These are phyloP conservation scores for Macaria notata DNA, from an alignment of 2,888 invertebrate species.

Conservation along the genomic window DNA sequence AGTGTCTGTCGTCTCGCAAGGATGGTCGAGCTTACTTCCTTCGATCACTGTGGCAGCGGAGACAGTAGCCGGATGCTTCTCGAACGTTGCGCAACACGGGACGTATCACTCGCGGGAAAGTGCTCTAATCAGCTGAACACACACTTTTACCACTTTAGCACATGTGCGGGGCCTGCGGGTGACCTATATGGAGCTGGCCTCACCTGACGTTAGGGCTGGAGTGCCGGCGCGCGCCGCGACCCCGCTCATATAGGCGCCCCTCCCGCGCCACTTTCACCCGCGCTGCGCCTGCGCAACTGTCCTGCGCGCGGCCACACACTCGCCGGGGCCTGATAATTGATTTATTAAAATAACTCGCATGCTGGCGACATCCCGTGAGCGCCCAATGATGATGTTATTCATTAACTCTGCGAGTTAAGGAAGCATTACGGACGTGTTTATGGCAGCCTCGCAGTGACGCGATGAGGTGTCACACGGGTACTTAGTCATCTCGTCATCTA, in stretches of 20 bases:
- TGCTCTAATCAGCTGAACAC: constrained; percentile 44
- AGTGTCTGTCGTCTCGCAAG: too few relatives aligned
- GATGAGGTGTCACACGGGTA: background rate
- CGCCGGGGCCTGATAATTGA: constrained; percentile 16
- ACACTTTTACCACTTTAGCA: constrained; percentile 48
- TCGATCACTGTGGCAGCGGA: constrained; percentile 23
- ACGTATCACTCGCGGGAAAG: constrained; percentile 37
- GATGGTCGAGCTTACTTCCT: constrained; percentile 8
- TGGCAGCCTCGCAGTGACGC: background rate
- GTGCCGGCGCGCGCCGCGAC: constrained; percentile 67
- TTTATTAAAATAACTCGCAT: constrained; percentile 18
- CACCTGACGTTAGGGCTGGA: constrained; percentile 64
- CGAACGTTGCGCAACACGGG: constrained; percentile 37
- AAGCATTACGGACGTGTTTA: constrained; percentile 6
- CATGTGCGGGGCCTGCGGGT: constrained; percentile 26
- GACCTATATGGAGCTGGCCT: constrained; percentile 40
- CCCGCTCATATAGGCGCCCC: constrained; percentile 62
- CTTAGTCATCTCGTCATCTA: too few relatives aligned
- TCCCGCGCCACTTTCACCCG: constrained; percentile 62
- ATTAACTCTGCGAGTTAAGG: constrained; percentile 5
- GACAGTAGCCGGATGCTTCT: constrained; percentile 20
- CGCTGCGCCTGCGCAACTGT: constrained; percentile 60
- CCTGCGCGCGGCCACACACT: constrained; percentile 53
- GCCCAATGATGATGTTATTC: constrained; percentile 13
- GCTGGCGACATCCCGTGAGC: constrained; percentile 10